Base-by-base conservation (phyloP, 2,113 vertebrate genomes). In the Atherinomorus stipes region DNA sequence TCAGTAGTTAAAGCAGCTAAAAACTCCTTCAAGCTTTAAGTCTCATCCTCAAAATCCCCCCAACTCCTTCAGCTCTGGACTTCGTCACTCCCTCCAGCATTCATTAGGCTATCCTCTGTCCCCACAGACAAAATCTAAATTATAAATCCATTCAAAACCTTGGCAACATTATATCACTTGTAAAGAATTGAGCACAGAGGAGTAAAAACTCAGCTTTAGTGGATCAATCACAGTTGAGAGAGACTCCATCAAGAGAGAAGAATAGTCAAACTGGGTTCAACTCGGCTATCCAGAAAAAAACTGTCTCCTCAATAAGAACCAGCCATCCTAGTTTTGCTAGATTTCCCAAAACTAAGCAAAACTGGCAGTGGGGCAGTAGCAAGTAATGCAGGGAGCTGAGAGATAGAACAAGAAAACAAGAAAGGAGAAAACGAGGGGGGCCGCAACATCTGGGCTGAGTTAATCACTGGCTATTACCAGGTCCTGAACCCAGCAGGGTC, bases 371-470 rank as follows among this genome's bases (percentile, higher is more conserved):
- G 50, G 51, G 68, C 7, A 0, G 76, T 19, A 61, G 77, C 57
- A 66, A 76, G 87, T 64, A 86, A 78, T 23, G 81, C 72, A 70
- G 66, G 71, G 77, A 89, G 76, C 76, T 65, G 64, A 49, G 38
- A 66, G 50, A 68, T 50, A 34, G 44, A 75, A 64, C 45, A 60
- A 44, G 47, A 49, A 66, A 51, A 66, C 54, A 50, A 51, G 47
- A 56, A 23, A 51, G 65, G 52, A 67, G 34, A 31, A 54, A 28
- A 44, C 16, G 4, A 21, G 11, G 26, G 53, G 16, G 52, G 18
- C 51, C 9, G 37, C 23, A 38, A 75, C 90, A 87, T 92, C 87
- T 92, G 88, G 71, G 68, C 50, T 53, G 81, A 86, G 78, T 91
- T 92, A 86, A 72, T 21, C 62, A 64, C 64, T 64, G 64, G 78